Percentiles rank a stretch among this genome's conserved stretches.
Evolutionary conservation across 2,797 vertebrate genomes (phyloP).

Genomic region (Numenius phaeopus): DNA sequence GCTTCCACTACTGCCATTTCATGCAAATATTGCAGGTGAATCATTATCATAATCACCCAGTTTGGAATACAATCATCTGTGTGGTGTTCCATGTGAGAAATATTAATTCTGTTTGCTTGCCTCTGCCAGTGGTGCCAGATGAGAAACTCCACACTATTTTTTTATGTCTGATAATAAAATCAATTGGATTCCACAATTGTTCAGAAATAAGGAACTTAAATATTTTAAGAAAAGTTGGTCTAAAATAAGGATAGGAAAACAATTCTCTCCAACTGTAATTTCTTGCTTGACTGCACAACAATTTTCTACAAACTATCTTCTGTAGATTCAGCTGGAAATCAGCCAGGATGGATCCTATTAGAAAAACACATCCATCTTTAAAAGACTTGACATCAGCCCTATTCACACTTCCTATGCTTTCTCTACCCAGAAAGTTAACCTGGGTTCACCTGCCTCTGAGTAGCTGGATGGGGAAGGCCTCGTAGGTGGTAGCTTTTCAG

Average conservation of each 20-base stretch:
- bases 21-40: slow-evolving; percentile 49
- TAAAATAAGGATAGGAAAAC: slow-evolving; percentile 61
- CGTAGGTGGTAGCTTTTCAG: rapidly evolving
- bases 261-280: slow-evolving; percentile 65
- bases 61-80: slow-evolving; percentile 17
- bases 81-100: slow-evolving; percentile 5
- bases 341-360: slow-evolving; percentile 11
- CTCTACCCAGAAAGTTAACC: not conserved
- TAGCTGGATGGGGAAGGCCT: not conserved
- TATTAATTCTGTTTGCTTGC: slow-evolving; percentile 45
- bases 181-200: slow-evolving; percentile 50
- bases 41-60: slow-evolving; percentile 29
- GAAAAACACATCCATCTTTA: slow-evolving; percentile 21
- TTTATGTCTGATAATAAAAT: slow-evolving; percentile 62
- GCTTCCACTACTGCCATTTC: slow-evolving; percentile 19
- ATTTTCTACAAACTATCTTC: slow-evolving; percentile 61
- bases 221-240: slow-evolving; percentile 57
- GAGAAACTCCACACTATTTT: slow-evolving; percentile 27
- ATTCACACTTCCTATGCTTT: not conserved
- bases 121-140: slow-evolving; percentile 15
- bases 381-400: slow-evolving; percentile 5
- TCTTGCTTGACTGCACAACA: slow-evolving; percentile 72
- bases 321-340: slow-evolving; percentile 54
- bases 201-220: slow-evolving; percentile 61
- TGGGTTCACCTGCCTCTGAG: not conserved